Evolutionary conservation across 2,797 vertebrate species (phyloP), one percentile per base, ranked within the genome.

Genomic region (Poeciliopsis gracilis): DNA sequence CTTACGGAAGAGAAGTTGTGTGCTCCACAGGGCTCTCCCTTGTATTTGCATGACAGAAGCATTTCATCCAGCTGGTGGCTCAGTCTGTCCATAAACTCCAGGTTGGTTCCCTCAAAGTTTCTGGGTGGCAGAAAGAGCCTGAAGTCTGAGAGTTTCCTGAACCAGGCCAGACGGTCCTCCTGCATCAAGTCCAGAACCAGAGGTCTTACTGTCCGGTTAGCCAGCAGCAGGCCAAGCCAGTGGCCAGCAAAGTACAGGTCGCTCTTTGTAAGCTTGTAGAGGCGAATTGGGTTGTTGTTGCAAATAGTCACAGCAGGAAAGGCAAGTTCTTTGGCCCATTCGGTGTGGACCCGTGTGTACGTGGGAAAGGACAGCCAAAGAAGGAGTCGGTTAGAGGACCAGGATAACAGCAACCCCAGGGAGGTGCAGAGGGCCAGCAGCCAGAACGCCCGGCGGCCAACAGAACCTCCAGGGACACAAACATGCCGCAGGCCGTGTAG

Each of bases 1-100:
- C 98, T 99, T 96, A 99, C 98, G 53, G 97, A 96, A 61, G 98
- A 97, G 97, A 99, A 99, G 97, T 99, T 99, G 92, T 99, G 97
- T 20, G 98, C 96, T 1, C 97, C 97, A 74, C 98, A 99, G 53
- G 95, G 94, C 88, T 99, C 97, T 79, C 98, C 98, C 81, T 97
- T 96, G 95, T 98, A 99, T 93, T 98, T 99, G 96, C 98, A 99
- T 41, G 97, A 97, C 36, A 99, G 97, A 74, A 99, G 96, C 98
- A 99, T 99, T 94, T 99, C 98, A 73, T 99, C 98, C 82, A 99
- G 95, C 87, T 98, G 98, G 92, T 99, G 98, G 89, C 98, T 97
- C 91, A 99, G 94, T 72, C 98, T 94, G 94, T 99, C 97, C 97
- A 99, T 97, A 95, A 99, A 98, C 90, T 97, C 97, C 86, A 97